Base-by-base conservation (phyloP, 2,888 invertebrate species). In the Rhogogaster chlorosoma region DNA sequence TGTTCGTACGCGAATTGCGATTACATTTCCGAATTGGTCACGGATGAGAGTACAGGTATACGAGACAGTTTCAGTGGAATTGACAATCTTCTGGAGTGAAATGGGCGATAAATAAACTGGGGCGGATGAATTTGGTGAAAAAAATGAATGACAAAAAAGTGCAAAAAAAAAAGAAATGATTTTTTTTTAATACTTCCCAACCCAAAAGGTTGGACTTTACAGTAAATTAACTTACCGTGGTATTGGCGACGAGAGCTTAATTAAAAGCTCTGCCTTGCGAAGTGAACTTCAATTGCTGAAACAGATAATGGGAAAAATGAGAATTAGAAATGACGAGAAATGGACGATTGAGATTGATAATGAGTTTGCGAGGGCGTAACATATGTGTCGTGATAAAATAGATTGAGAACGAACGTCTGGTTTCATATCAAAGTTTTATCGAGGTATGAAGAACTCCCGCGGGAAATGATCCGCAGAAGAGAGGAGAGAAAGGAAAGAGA, bases 181-280 rank as follows among this genome's bases (percentile, higher is more conserved):
- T 29, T 49, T 49, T 49, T 49, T 18, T 18, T 15, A n/a, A n/a
- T n/a, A n/a, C n/a, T n/a, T n/a, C n/a, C n/a, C n/a, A n/a, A n/a
- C 4, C 15, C 3, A 15, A 45, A n/a, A 71, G 15, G 6, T 64
- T 29, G 10, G 12, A 53, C 29, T 49, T 32, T 18, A 29, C 49
- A 38, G 12, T 42, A 15, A 45, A 45, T 45, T 0, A 29, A 61
- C 83, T 83, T 70, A 83, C 83, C 83, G 83, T 83, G 83, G 67
- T 70, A 83, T 70, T 57, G 64, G 83, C 18, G 83, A 83, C 49
- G 67, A 83, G 83, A 83, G 83, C 83, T 83, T 83, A 83, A 83
- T 83, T 83, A 83, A 83, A 83, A 83, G 83, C 83, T 83, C 83
- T 83, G 45, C 45, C 67, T 83, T 36, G 64, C 42, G 83, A 45